Conservation (phyloP, 1,140 invertebrate genomes). For the Acromyrmex charruanus region DNA sequence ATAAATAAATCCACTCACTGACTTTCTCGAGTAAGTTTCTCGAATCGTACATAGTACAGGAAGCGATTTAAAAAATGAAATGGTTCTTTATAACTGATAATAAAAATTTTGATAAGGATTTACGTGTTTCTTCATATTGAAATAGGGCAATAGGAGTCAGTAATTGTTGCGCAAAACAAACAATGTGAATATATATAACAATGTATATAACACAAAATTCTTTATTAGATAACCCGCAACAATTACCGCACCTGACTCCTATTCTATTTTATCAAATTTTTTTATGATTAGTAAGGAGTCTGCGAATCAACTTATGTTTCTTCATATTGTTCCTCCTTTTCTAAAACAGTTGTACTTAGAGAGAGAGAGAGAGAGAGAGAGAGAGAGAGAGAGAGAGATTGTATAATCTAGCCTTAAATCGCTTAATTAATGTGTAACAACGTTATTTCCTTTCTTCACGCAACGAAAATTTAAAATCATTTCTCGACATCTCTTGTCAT, state of each 20-base stretch:
- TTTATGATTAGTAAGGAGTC: no score
- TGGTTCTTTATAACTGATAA: background rate
- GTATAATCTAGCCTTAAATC: background rate
- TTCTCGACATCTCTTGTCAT: background rate
- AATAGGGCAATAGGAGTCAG: no score
- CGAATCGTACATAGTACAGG: background rate
- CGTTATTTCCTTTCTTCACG: constrained; percentile 2
- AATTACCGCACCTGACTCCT: no score
- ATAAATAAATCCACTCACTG: background rate
- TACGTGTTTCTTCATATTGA: background rate
- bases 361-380: background rate
- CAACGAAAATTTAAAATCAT: constrained; percentile 5
- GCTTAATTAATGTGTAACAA: constrained; percentile 20
- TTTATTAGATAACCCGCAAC: no score
- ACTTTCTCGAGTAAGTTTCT: background rate
- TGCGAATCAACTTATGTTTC: background rate
- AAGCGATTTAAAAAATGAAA: constrained; percentile 3
- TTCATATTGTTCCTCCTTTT: background rate
- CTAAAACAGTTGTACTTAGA: background rate
- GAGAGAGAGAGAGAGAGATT: no score
- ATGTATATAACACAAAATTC: no score
- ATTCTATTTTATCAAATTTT: no score
- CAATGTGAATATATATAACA: no score
- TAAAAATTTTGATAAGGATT: background rate
- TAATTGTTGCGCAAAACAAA: no score